A percentile compares a stretch with the other conserved stretches of the same genome.
Evolutionary conservation across 2,797 vertebrate species (phyloP).

Genomic region (Chelon labrosus): DNA sequence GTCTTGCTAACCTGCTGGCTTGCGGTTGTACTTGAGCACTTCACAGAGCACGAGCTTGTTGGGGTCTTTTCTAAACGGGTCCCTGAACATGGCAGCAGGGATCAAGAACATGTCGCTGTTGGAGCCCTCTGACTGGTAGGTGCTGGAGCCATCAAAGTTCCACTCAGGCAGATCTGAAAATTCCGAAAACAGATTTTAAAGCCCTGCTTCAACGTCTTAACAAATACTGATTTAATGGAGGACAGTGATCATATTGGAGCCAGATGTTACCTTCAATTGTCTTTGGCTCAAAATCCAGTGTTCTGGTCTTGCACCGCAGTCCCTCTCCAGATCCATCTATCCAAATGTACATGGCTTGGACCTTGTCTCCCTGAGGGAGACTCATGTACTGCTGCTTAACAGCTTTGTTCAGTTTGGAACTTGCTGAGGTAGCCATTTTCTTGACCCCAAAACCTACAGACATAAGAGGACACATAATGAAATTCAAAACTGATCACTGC

Average conservation of each 20-base stretch:
- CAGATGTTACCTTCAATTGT: constrained; percentile 86
- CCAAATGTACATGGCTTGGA: constrained; percentile 97
- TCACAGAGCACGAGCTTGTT: constrained; percentile 97
- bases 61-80: constrained; percentile 95
- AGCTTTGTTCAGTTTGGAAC: constrained; percentile 92
- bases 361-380: constrained; percentile 91
- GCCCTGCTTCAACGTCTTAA: neutral
- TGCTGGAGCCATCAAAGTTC: constrained; percentile 98
- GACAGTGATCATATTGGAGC: neutral
- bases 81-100: constrained; percentile 93
- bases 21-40: constrained; percentile 95
- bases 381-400: constrained; percentile 94
- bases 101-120: constrained; percentile 97
- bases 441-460: constrained; percentile 62
- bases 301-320: constrained; percentile 94
- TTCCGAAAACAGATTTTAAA: neutral
- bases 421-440: constrained; percentile 91
- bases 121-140: constrained; percentile 93
- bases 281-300: constrained; percentile 92
- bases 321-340: constrained; percentile 94
- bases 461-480: neutral
- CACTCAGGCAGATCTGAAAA: constrained; percentile 92
- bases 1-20: constrained; percentile 86
- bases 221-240: neutral
- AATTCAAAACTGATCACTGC: neutral